These are phyloP conservation scores for Molossus molossus DNA, from an alignment of 2,797 vertebrate species.

Conservation along the genomic window DNA sequence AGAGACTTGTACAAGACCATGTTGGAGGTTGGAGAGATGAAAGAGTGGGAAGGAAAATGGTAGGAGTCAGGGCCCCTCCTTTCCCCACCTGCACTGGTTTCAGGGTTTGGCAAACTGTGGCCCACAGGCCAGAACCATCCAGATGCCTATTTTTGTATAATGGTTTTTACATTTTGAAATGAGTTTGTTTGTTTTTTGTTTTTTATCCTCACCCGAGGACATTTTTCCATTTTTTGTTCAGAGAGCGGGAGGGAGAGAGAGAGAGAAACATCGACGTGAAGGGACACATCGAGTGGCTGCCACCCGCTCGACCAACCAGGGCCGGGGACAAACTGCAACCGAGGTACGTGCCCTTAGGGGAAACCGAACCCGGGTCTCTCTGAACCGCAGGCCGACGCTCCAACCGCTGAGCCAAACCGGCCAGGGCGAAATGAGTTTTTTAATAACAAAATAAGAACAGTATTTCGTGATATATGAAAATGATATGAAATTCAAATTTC, in stretches of 20 bases:
- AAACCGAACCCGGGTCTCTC: background rate
- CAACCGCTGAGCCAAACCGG: background rate
- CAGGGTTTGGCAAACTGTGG: background rate
- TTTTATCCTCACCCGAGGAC: too few relatives aligned
- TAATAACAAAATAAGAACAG: background rate
- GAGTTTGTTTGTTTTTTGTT: background rate
- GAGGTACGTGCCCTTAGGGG: background rate
- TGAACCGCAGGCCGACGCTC: background rate
- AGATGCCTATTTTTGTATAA: background rate
- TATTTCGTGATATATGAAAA: slow-evolving; percentile 22
- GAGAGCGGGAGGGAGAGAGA: background rate
- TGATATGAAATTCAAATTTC: slow-evolving; percentile 42
- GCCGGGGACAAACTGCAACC: background rate
- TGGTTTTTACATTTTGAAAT: background rate
- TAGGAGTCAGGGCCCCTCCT: background rate
- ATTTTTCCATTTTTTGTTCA: background rate
- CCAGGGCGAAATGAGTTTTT: too few relatives aligned
- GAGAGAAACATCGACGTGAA: background rate
- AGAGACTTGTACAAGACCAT: background rate
- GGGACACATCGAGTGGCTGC: background rate
- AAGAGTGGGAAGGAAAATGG: background rate
- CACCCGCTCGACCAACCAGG: too few relatives aligned
- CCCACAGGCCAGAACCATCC: background rate
- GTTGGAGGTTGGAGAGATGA: background rate
- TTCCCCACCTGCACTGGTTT: background rate